A percentile compares a stretch with the other conserved stretches of the same genome.
These are phyloP conservation scores for Nautilus pompilius DNA, from an alignment of 1,140 invertebrate species.

Conservation along the genomic window DNA sequence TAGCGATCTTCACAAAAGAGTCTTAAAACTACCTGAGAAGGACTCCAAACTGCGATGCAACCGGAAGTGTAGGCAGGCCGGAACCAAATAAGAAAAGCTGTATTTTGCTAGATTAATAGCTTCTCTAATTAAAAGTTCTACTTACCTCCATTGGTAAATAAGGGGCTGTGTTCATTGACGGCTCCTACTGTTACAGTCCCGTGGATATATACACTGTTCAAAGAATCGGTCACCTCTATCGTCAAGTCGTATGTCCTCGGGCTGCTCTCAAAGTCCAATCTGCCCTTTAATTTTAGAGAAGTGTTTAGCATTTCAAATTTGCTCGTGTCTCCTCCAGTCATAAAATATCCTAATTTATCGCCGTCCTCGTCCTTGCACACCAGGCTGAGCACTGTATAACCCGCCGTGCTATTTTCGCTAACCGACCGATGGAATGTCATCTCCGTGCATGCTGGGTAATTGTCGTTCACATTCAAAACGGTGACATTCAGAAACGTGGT, in stretches of 20 bases:
- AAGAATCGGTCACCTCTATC: conserved; percentile 28
- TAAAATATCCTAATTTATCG: conserved; percentile 21
- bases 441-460: conserved; percentile 19
- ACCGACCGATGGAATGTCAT: not conserved
- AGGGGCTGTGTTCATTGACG: conserved; percentile 18
- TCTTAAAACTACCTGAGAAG: too few relatives aligned
- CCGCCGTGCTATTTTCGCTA: not conserved
- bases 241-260: conserved; percentile 23
- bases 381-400: conserved; percentile 9
- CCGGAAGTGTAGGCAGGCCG: too few relatives aligned
- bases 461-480: conserved; percentile 33
- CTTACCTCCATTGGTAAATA: too few relatives aligned
- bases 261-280: conserved; percentile 27
- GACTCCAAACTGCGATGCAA: too few relatives aligned
- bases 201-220: conserved; percentile 14
- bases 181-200: conserved; percentile 17
- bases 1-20: too few relatives aligned
- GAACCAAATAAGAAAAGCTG: too few relatives aligned
- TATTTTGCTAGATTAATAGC: too few relatives aligned
- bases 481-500: conserved; percentile 21
- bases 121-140: too few relatives aligned
- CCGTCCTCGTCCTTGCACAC: conserved; percentile 25
- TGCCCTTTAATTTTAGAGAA: conserved; percentile 13
- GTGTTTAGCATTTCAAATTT: conserved; percentile 16
- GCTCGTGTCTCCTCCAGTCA: conserved; percentile 21